Conservation (phyloP, 2,113 vertebrate species). For the Oreochromis tanganicae region DNA sequence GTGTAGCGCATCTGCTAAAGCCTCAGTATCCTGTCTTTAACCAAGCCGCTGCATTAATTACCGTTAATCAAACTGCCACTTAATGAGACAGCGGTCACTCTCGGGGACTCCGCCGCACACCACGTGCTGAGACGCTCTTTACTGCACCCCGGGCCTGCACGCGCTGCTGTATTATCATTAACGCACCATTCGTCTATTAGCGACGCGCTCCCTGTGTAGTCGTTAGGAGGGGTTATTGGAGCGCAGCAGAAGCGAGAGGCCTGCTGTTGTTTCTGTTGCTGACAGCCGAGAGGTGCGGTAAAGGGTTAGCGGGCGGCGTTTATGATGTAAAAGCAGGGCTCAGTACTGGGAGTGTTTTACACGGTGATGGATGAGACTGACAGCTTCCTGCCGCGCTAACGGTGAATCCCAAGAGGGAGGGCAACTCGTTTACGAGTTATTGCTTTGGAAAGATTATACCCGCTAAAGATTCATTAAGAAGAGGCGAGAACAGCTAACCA, state of each 20-base stretch:
- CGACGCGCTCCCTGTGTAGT: not conserved
- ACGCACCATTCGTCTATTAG: slow-evolving; percentile 8
- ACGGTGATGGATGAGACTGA: slow-evolving; percentile 32
- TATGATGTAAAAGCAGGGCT: not conserved
- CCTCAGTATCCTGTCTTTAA: slow-evolving; percentile 25
- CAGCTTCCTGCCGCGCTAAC: not conserved
- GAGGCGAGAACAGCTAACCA: not conserved
- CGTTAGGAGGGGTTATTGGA: slow-evolving; percentile 15
- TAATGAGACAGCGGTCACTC: slow-evolving; percentile 49
- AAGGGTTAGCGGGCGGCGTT: not conserved
- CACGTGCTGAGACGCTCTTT: slow-evolving; percentile 22
- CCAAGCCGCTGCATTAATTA: slow-evolving; percentile 48
- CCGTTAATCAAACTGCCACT: slow-evolving; percentile 45
- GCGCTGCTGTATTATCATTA: slow-evolving; percentile 26
- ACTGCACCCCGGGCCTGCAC: not conserved
- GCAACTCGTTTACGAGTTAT: slow-evolving; percentile 23
- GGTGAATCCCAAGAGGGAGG: slow-evolving; percentile 16
- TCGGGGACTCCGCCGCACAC: not conserved
- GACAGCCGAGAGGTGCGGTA: not conserved
- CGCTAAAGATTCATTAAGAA: slow-evolving; percentile 29
- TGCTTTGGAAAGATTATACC: slow-evolving; percentile 36
- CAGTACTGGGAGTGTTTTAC: not conserved
- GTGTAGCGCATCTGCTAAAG: slow-evolving; percentile 55
- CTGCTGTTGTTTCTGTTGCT: slow-evolving; percentile 26
- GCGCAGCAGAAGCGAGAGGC: slow-evolving; percentile 18